Percentiles rank a stretch among this genome's conserved stretches.
phyloP scores from a whole-genome alignment of 2,113 vertebrate genomes.

The Edolisoma coerulescens region DNA sequence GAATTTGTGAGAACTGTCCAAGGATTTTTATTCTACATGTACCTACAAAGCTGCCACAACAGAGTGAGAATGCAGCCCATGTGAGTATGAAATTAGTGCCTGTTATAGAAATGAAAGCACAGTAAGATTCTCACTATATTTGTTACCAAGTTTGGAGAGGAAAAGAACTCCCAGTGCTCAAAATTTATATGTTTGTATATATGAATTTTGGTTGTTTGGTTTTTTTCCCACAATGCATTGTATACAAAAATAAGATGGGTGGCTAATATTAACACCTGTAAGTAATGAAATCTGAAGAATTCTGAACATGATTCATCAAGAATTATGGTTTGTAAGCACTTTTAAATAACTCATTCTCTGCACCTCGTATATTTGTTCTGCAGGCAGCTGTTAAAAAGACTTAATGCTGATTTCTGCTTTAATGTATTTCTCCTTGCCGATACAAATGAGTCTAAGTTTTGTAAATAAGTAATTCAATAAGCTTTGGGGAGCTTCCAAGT shows the following conservation, averaged over 20 bases:
- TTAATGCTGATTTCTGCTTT: neutral
- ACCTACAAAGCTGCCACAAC: neutral
- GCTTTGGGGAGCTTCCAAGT: neutral
- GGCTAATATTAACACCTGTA: neutral
- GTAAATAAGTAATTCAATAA: neutral
- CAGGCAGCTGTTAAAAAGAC: neutral
- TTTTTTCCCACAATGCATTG: neutral
- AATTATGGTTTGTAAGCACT: neutral
- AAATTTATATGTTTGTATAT: neutral
- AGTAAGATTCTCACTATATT: neutral
- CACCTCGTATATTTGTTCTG: neutral
- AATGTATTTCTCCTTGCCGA: conserved; percentile 9
- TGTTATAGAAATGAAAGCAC: neutral
- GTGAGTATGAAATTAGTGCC: neutral
- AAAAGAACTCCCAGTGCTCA: neutral
- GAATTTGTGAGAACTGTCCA: neutral
- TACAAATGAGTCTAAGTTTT: conserved; percentile 1
- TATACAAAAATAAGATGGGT: neutral
- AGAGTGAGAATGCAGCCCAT: neutral
- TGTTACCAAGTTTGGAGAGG: neutral
- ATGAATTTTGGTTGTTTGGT: neutral
- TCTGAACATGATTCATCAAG: neutral
- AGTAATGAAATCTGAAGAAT: conserved; percentile 20
- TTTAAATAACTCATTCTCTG: neutral
- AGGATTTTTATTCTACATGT: neutral